Evolutionary conservation across 2,888 invertebrate species (phyloP), one percentile per base, ranked within the genome.

Genomic region (Elysia crispata): DNA sequence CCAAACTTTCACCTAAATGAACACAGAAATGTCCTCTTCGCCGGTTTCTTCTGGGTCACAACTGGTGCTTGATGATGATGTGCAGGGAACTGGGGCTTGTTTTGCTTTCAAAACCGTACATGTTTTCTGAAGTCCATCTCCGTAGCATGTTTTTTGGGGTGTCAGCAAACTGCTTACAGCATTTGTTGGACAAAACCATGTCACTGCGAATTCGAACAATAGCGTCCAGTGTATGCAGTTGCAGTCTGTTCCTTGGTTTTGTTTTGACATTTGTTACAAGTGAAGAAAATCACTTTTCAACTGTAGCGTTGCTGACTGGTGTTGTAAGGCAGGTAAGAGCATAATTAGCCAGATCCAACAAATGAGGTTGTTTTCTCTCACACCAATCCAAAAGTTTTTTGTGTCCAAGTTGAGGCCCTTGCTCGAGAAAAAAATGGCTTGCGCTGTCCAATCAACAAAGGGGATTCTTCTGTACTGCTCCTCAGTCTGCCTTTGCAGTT

Each of bases 61-160:
- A n/a, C 54, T 54, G 54, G 54, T 15, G 54, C 54, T 54, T 54
- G 54, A 20, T 54, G 54, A 54, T 54, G 54, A 54, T 54, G 54
- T 54, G 54, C 54, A 54, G 54, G 54, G 54, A 54, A 54, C 54
- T 54, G 54, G 54, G 54, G 54, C n/a, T 54, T 54, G 54, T 54
- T 54, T 54, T 54, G 54, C 54, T 54, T 54, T 54, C 20, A 54
- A 15, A 54, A 15, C 20, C 54, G 54, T 54, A 54, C 54, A 54
- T 54, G 54, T 54, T 54, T 54, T 54, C 54, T 54, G 54, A 54
- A 54, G 54, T 54, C 54, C 54, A 54, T 54, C 54, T 54, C 54
- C 20, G 54, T 20, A 54, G 54, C 60, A 60, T 60, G 23, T 1
- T 6, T 66, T 6, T n/a, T n/a, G n/a, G 20, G 5, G 30, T 18